Base-by-base conservation (phyloP, 2,797 vertebrate genomes). In the Helarctos malayanus region DNA sequence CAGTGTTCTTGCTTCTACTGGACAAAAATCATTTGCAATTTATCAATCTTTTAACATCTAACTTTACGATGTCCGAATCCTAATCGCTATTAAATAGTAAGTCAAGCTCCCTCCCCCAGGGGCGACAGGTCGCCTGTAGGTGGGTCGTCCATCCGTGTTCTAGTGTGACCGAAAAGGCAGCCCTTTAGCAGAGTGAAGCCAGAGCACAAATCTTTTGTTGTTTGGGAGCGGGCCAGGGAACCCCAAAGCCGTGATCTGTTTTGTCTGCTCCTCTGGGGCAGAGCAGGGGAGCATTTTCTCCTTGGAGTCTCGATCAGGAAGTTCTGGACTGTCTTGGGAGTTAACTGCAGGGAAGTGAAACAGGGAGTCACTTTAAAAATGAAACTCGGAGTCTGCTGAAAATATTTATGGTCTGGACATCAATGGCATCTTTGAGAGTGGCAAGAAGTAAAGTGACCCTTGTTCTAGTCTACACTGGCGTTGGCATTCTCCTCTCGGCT, bases 81-180 rank as follows among this genome's bases (percentile, higher is more conserved):
- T 35, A 21, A n/a, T 35, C 6, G 1, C 6, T 41, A 19, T 27
- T 29, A 56, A 52, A 38, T 25, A 52, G 16, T 38, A 47, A 38
- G 10, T 54, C n/a, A 25, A 45, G 25, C 35, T 52, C 10, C 61
- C 32, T 88, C 41, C 47, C 11, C 19, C 8, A 2, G 68, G 68
- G 73, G 18, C 0, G 15, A 47, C 35, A 2, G 65, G 15, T 57
- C 9, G 1, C 23, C 76, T 2, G 1, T 3, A 2, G 7, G 41
- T 16, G 27, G 8, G 4, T 14, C 5, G 23, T 1, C 2, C 19
- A 6, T 29, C 54, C n/a, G 0, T 3, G n/a, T 38, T 29, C 47
- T 15, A 1, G 12, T 0, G 0, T 18, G 35, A 29, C 23, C 52
- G 41, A 52, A 41, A 38, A 41, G 56, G 9, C 3, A 4, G n/a